A percentile compares a stretch with the other conserved stretches of the same genome.
These are phyloP conservation scores for Agrypnus murinus DNA, from an alignment of 2,888 invertebrate genomes.

Conservation along the genomic window DNA sequence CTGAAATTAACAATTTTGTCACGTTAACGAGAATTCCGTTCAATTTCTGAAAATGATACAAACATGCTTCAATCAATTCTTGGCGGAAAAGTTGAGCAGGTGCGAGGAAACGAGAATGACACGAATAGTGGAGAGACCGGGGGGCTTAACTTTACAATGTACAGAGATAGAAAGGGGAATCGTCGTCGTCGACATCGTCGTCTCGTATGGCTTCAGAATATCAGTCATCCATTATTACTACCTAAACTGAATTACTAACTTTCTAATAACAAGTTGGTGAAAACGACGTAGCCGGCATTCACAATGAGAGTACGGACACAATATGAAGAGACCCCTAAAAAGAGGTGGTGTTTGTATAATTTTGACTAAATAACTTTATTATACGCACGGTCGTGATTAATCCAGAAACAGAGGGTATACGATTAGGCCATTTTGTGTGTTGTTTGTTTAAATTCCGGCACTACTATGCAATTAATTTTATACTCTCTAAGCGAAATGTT, in stretches of 20 bases:
- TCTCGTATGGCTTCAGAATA: slow-evolving; percentile 28
- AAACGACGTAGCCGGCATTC: slow-evolving; percentile 24
- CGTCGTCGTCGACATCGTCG: background rate
- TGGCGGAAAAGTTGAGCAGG: slow-evolving; percentile 19
- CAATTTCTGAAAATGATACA: slow-evolving; percentile 17
- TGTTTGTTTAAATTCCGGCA: slow-evolving; percentile 20
- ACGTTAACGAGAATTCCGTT: slow-evolving; percentile 14
- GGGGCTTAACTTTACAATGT: slow-evolving; percentile 26
- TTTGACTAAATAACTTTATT: slow-evolving; percentile 27
- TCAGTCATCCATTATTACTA: slow-evolving; percentile 35
- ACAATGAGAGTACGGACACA: slow-evolving; percentile 25
- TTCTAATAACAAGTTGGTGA: slow-evolving; percentile 37
- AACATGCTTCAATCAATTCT: slow-evolving; percentile 13
- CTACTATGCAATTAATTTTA: slow-evolving; percentile 17
- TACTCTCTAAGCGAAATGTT: slow-evolving; percentile 12
- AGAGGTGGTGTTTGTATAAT: slow-evolving; percentile 28
- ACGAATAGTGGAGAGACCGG: too few species aligned
- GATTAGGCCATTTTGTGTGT: slow-evolving; percentile 22
- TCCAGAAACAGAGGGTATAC: background rate
- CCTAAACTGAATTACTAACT: slow-evolving; percentile 35
- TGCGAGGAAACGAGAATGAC: background rate
- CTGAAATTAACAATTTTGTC: slow-evolving; percentile 22
- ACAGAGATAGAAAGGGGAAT: background rate
- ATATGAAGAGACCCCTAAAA: background rate
- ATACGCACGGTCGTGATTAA: slow-evolving; percentile 13